Base-by-base conservation (phyloP, 2,888 invertebrate genomes). In the Elysia crispata region DNA sequence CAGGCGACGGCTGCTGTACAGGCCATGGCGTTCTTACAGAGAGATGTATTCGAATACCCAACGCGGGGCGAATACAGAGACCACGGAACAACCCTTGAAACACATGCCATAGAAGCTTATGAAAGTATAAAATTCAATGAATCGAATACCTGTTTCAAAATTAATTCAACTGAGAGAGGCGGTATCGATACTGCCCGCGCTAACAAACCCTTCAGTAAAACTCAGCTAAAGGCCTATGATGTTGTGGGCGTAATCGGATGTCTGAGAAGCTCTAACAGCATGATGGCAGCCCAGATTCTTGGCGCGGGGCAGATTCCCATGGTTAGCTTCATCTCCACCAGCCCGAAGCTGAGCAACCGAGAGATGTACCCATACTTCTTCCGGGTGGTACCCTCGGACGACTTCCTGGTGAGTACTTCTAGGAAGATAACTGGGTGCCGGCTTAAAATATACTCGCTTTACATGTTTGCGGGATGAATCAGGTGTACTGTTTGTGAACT, bases 321-420 rank as follows among this genome's bases (percentile, higher is more conserved):
- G 73, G 80, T 87, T 31, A 87, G 86, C 50, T 85, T 85, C 33
- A 79, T 76, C n/a, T 83, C 88, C 30, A 86, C 86, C n/a, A 84
- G 84, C 23, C 86, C 87, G 62, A 66, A 83, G 30, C 84, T 88
- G 30, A 86, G 86, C 73, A 84, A 87, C 81, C 86, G 83, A 66
- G 81, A 66, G 0, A 75, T 80, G 23, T 87, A 82, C 67, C 88
- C 88, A 0, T 82, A 82, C 64, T 82, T 82, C 54, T 30, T 82
- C 41, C 25, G 82, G 13, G 76, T 78, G 13, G 30, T 77, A 8
- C 81, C 82, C 0, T 60, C 80, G 1, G 79, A 81, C 73, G 77
- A 67, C 67, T 69, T n/a, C 15, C 57, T 15, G 50, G 72, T 69
- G 15, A 30, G 30, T 69, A 30, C 8, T n/a, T n/a, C n/a, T n/a